A percentile compares a stretch with the other conserved stretches of the same genome.
phyloP scores from a whole-genome alignment of 2,888 invertebrate genomes.

The Molorchus minor region DNA sequence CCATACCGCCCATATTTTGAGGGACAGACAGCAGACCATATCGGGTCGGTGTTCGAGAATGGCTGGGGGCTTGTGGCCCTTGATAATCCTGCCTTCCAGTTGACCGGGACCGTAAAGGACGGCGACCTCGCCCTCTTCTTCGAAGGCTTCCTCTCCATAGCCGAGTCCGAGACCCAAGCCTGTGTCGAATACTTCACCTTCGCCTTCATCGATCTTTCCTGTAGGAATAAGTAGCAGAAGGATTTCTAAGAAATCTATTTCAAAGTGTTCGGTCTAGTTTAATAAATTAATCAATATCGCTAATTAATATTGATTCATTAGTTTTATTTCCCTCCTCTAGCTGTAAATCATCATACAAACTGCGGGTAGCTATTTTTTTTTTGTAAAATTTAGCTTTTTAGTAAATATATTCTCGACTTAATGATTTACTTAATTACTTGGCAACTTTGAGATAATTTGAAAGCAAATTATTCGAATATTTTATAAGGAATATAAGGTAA shows the following conservation, averaged over 20 bases:
- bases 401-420: no score
- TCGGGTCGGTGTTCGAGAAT: conserved; percentile 54
- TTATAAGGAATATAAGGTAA: no score
- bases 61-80: conserved; percentile 51
- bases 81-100: conserved; percentile 38
- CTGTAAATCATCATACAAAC: no score
- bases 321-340: neutral
- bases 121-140: conserved; percentile 4
- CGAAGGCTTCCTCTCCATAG: neutral
- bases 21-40: conserved; percentile 56
- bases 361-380: no score
- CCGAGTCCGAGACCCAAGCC: neutral
- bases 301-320: neutral
- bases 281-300: no score
- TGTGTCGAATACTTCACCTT: conserved; percentile 2
- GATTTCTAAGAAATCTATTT: no score
- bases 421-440: no score
- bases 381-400: no score
- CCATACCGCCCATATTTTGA: conserved; percentile 59
- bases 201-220: conserved; percentile 3
- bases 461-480: no score
- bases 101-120: conserved; percentile 16
- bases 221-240: neutral
- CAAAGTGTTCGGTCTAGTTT: no score
- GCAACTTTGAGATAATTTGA: no score